Evolutionary conservation across 2,888 invertebrate genomes (phyloP), one percentile per base, ranked within the genome.

Genomic region (Drosophila kanekoi): DNA sequence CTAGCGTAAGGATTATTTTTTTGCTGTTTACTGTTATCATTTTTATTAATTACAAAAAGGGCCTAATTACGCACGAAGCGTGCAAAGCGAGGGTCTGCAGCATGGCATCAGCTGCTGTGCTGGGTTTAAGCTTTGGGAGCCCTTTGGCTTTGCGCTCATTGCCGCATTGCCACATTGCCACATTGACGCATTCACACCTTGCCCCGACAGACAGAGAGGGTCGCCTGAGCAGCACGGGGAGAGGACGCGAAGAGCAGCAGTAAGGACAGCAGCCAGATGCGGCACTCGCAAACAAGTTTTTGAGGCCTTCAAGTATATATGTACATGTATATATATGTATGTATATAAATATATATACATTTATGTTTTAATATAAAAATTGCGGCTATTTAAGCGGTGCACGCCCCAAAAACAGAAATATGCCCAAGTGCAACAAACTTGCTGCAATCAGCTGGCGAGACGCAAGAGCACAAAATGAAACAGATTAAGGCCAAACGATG

Each of bases 111-210:
- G 59, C 43, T 60, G 77, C 38, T 59, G 49, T 59, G 56, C 28
- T 51, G 57, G 52, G 44, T 28, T 28, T 11, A 23, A 11, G 51
- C 18, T 53, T 40, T 47, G 35, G 28, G 28, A 71, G 83, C 81
- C 83, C 18, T 59, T 70, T 58, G 79, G 61, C 79, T 53, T 61
- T 59, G 44, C 37, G 49, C 32, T 56, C 68, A 78, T 77, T 79
- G 72, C 71, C 81, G 45, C 65, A 72, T 79, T 73, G 69, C 72
- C 87, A 79, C 81, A 72, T 78, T 73, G 69, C 72, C 87, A 79
- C 81, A 81, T 90, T 89, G 79, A 80, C 90, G 82, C 84, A 71
- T 89, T 89, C 87, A 89, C 89, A 90, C 90, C 84, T 89, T 79
- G 70, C 28, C 53, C 51, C 57, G 14, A 47, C 35, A 23, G 35